Base-by-base conservation (phyloP, 2,113 vertebrate species). In the Oryzias celebensis region DNA sequence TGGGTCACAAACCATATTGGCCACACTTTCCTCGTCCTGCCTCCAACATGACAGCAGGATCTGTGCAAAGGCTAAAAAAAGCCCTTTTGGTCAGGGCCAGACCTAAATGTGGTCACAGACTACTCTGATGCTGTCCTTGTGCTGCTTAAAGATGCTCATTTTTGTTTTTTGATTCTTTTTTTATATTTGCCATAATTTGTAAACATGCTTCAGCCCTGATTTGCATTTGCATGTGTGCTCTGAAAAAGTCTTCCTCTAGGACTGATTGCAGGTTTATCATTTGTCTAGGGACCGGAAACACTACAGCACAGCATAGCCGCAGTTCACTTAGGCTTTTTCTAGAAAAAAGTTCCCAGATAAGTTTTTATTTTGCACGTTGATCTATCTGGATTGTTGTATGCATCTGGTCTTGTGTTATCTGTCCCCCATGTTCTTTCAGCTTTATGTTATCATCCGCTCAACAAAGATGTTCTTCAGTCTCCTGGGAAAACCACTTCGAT, bases 401-500 rank as follows among this genome's bases (percentile, higher is more conserved):
- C 41, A 80, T 87, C 44, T 70, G 68, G 86, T 45, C 58, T 65
- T 80, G 71, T 84, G 54, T 62, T 85, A 58, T 91, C 66, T 84
- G 59, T 73, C 70, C 73, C 10, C 31, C 7, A 68, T 63, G 58
- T 73, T 85, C 92, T 91, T 93, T 92, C 90, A 88, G 75, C 88
- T 89, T 91, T 93, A 70, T 94, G 96, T 94, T 96, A 2, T 36
- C 36, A 28, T 28, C 26, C 4, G 7, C 7, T 28, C 26, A 36
- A 36, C 31, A 8, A 10, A 36, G 31, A 36, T 36, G 4, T 26
- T 31, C 28, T 31, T 31, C 28, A 5, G 28, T 8, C 31, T 36
- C 31, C 10, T 10, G 8, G 2, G 3, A 36, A 36, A 12, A 36
- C 7, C 36, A 36, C 8, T 36, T 36, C 2, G 10, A 36, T 36